Evolutionary conservation across 2,113 vertebrate genomes (phyloP).

Genomic region (Megaceryle maxima): DNA sequence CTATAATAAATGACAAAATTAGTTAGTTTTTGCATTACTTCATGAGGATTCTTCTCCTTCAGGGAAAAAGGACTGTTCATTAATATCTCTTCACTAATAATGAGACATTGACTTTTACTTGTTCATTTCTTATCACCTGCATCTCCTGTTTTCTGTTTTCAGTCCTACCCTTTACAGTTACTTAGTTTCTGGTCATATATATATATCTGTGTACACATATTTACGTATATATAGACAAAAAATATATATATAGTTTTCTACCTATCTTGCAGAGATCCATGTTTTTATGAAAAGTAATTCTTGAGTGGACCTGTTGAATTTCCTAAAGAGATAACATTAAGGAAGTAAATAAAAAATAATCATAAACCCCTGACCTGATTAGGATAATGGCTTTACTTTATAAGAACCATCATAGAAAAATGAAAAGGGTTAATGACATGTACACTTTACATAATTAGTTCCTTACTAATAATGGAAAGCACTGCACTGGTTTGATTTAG

Average conservation of each 20-base stretch:
- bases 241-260: background rate
- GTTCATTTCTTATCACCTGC: rapidly evolving
- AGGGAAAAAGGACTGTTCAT: background rate
- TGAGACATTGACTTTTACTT: background rate
- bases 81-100: background rate
- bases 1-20: background rate
- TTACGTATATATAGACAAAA: background rate
- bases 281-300: background rate
- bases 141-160: background rate
- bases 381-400: background rate
- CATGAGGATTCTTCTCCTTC: background rate
- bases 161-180: background rate
- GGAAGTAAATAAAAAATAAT: background rate
- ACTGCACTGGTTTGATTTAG: background rate
- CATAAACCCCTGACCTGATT: background rate
- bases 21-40: background rate
- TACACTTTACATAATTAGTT: background rate
- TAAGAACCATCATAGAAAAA: background rate
- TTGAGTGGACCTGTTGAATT: background rate
- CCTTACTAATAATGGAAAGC: background rate
- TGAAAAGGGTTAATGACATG: background rate
- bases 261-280: background rate
- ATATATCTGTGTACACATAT: background rate
- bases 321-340: background rate
- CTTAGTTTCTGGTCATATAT: background rate